Evolutionary conservation across 64 coral and sea anemone genomes (phyloP).

Genomic region (Montipora cactus): DNA sequence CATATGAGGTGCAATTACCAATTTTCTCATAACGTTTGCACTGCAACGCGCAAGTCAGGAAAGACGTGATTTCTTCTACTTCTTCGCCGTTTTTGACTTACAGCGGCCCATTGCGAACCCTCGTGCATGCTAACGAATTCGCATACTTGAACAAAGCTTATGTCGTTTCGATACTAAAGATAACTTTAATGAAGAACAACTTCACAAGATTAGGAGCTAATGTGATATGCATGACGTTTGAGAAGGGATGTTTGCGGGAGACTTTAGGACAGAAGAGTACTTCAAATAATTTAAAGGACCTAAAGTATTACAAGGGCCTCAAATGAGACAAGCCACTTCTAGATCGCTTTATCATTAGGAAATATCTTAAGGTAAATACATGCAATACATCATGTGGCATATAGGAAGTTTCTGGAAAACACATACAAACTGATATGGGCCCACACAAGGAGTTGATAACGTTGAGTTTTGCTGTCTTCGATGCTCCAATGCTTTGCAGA

Average conservation of each 20-base stretch:
- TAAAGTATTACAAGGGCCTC: background rate
- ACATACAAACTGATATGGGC: background rate
- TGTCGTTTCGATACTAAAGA: too few species aligned
- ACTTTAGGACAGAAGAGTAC: background rate
- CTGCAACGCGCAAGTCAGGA: too few species aligned
- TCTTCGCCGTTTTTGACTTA: too few species aligned
- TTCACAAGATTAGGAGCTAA: background rate
- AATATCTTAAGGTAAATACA: background rate
- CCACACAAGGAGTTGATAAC: background rate
- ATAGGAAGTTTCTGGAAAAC: conserved; percentile 2
- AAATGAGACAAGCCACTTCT: background rate
- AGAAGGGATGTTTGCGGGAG: background rate
- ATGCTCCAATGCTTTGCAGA: too few species aligned
- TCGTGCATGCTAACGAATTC: too few species aligned
- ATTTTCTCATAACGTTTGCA: too few species aligned
- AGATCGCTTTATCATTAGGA: background rate
- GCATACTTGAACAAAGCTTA: background rate
- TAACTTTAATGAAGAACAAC: background rate
- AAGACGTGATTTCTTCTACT: too few species aligned
- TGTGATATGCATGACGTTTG: background rate
- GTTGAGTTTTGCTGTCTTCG: too few species aligned
- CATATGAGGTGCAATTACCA: background rate
- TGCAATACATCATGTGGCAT: background rate
- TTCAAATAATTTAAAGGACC: background rate
- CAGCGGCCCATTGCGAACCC: too few species aligned